These are phyloP conservation scores for Altica lythri DNA, from an alignment of 2,888 invertebrate species.

Conservation along the genomic window DNA sequence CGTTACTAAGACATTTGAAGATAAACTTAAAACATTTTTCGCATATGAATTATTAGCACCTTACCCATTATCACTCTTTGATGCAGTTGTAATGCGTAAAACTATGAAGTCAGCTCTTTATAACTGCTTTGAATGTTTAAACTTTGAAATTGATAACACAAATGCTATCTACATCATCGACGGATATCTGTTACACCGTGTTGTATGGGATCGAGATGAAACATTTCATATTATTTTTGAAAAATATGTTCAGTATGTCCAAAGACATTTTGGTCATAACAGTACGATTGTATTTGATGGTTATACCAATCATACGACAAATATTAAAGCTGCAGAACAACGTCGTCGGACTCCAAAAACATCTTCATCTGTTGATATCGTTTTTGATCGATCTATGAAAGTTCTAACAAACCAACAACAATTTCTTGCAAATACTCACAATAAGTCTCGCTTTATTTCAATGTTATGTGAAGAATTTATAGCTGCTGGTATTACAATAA, in stretches of 20 bases:
- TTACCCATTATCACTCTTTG: background rate
- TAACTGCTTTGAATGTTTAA: background rate
- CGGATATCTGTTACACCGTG: background rate
- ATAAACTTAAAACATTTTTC: background rate
- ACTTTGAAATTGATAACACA: background rate
- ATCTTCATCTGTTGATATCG: background rate
- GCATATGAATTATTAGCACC: background rate
- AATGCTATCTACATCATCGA: background rate
- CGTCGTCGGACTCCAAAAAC: too few species aligned
- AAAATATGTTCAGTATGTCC: background rate
- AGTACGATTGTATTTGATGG: background rate
- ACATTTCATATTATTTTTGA: background rate
- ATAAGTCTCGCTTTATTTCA: background rate
- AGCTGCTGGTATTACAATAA: too few species aligned
- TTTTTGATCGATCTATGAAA: background rate
- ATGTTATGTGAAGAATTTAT: too few species aligned
- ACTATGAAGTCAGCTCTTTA: background rate
- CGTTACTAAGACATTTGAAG: background rate
- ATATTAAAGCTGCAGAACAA: background rate
- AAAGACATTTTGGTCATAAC: background rate
- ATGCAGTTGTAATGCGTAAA: background rate
- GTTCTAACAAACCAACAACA: background rate
- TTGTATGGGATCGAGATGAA: background rate
- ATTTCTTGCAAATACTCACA: background rate
- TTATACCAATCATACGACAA: background rate